Evolutionary conservation across 2,888 invertebrate species (phyloP).

Genomic region (Rugalucina vietnamica): DNA sequence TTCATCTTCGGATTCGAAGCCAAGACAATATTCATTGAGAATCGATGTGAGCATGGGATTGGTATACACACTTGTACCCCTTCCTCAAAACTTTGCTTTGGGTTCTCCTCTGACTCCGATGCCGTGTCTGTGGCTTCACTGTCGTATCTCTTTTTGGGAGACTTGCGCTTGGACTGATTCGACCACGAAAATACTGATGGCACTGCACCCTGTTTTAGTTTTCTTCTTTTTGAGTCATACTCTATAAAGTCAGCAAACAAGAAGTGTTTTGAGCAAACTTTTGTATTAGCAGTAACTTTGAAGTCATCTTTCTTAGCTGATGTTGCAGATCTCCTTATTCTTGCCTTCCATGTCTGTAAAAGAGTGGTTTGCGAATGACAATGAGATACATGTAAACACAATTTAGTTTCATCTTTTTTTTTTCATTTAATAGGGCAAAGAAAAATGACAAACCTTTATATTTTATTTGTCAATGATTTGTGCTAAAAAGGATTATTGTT

Average conservation of each 20-base stretch:
- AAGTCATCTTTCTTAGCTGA: no score
- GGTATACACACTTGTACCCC: background rate
- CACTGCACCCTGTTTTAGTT: background rate
- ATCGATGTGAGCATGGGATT: background rate
- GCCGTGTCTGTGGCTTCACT: background rate
- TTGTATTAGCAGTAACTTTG: background rate
- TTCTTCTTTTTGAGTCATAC: no score
- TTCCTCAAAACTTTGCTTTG: background rate
- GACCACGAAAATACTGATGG: background rate
- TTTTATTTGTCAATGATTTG: no score
- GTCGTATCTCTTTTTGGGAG: background rate
- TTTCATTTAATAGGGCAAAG: no score
- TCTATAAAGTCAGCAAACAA: background rate
- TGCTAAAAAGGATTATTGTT: no score
- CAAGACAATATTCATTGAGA: background rate
- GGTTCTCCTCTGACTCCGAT: background rate
- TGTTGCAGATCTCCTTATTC: no score
- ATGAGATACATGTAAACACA: no score
- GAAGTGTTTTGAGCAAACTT: background rate
- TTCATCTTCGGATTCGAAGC: background rate
- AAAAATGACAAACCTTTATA: no score
- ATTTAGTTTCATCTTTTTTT: no score
- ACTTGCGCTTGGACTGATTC: background rate
- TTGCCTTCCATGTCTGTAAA: no score
- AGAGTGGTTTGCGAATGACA: no score